Percentiles rank a stretch among this genome's conserved stretches.
phyloP scores from a whole-genome alignment of 2,888 invertebrate genomes.

The Ophion ventricosus region DNA sequence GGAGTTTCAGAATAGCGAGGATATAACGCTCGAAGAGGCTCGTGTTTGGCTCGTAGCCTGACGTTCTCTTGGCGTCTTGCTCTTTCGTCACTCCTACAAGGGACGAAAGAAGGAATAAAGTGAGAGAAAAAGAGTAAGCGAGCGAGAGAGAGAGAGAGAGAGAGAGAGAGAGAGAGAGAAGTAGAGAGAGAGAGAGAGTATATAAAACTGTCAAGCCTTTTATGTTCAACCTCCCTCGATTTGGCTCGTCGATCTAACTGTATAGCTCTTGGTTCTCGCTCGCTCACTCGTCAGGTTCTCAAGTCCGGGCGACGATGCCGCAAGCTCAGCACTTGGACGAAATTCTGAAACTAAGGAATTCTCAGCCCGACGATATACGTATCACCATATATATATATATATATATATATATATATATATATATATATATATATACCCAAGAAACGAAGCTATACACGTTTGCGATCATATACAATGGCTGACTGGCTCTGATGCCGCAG shows the following conservation, averaged over 20 bases:
- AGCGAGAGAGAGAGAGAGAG: not conserved
- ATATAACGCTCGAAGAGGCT: slow-evolving; percentile 52
- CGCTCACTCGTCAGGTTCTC: slow-evolving; percentile 23
- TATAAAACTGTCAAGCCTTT: slow-evolving; percentile 59
- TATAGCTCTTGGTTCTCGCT: slow-evolving; percentile 46
- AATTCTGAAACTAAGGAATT: slow-evolving; percentile 63
- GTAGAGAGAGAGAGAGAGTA: not conserved
- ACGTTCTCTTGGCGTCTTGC: slow-evolving; percentile 23
- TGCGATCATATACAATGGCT: slow-evolving; percentile 42
- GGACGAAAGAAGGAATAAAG: not conserved
- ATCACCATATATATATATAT: not conserved
- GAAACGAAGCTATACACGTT: slow-evolving; percentile 1
- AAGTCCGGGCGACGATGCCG: slow-evolving; percentile 49
- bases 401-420: too few relatives aligned
- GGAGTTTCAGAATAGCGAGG: not conserved
- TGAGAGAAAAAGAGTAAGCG: not conserved
- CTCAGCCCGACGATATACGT: slow-evolving; percentile 36
- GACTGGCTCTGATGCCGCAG: slow-evolving; percentile 45
- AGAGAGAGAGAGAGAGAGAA: not conserved
- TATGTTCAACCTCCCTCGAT: slow-evolving; percentile 29
- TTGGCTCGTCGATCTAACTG: slow-evolving; percentile 21
- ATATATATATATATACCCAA: too few relatives aligned
- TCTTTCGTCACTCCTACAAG: slow-evolving; percentile 32
- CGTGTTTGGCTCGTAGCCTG: slow-evolving; percentile 61
- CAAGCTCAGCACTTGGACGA: slow-evolving; percentile 67